Conservation (phyloP, 1,140 invertebrate genomes). For the Oscheius sp. region DNA sequence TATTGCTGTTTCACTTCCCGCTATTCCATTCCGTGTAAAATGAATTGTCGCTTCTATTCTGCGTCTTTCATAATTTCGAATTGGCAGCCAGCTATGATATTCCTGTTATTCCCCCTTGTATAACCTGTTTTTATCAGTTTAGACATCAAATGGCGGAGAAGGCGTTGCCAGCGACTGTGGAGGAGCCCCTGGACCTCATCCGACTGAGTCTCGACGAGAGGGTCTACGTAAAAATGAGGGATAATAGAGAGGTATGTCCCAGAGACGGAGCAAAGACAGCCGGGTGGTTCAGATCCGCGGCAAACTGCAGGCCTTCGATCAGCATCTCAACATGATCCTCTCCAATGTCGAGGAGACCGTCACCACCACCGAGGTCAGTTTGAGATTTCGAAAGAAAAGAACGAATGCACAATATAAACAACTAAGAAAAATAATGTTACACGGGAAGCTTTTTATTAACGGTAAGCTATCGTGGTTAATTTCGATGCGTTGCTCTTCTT, state of each 20-base stretch:
- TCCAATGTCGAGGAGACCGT: conserved; percentile 97
- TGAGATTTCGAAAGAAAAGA: too few relatives aligned
- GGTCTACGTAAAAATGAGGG: conserved; percentile 98
- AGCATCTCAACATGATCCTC: conserved; percentile 96
- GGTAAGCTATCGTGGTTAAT: too few relatives aligned
- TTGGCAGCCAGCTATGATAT: too few relatives aligned
- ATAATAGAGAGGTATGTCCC: conserved; percentile 76
- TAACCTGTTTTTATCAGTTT: neutral
- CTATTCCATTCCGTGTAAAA: neutral
- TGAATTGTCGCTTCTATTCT: neutral
- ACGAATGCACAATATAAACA: too few relatives aligned
- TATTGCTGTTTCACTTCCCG: too few relatives aligned
- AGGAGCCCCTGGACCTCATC: conserved; percentile 94
- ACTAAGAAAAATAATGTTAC: too few relatives aligned
- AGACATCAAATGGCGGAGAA: conserved; percentile 31
- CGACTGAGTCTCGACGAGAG: conserved; percentile 90
- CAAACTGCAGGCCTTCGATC: conserved; percentile 90
- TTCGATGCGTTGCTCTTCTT: too few relatives aligned
- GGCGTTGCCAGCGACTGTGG: conserved; percentile 64
- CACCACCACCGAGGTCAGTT: conserved; percentile 83
- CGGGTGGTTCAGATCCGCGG: conserved; percentile 70
- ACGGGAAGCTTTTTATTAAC: too few relatives aligned
- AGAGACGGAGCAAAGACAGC: neutral
- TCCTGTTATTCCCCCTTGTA: neutral
- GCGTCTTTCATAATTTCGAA: too few relatives aligned